Percentiles rank a stretch among this genome's conserved stretches.
Conservation (phyloP, 2,888 invertebrate species). For the Microchrysa polita region DNA sequence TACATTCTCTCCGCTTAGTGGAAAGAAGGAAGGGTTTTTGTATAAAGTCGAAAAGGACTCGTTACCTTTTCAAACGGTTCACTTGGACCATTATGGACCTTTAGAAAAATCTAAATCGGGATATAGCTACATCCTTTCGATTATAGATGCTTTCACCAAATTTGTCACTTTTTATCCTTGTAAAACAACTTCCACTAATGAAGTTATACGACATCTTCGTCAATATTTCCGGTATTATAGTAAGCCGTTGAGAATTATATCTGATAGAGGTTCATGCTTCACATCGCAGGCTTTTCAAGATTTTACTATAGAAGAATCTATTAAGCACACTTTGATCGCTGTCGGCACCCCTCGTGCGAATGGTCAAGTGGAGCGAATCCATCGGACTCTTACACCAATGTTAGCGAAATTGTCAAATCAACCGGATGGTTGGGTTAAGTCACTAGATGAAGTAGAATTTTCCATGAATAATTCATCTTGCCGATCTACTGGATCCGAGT, state of each 20-base stretch:
- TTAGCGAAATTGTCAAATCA: slow-evolving; percentile 41
- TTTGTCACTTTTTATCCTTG: not conserved
- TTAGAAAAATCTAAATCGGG: not conserved
- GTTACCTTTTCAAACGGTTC: too few species aligned
- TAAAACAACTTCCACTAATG: not conserved
- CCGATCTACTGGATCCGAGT: slow-evolving; percentile 54
- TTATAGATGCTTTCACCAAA: not conserved
- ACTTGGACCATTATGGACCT: not conserved
- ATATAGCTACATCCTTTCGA: not conserved
- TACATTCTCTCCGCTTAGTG: too few species aligned
- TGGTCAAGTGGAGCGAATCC: slow-evolving; percentile 52
- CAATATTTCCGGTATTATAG: not conserved
- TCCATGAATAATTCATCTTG: slow-evolving; percentile 54
- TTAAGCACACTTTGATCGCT: slow-evolving; percentile 36
- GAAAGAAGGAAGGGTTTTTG: too few species aligned
- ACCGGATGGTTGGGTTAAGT: slow-evolving; percentile 40
- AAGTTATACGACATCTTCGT: not conserved
- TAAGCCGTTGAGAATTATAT: not conserved
- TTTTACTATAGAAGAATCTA: slow-evolving; percentile 54
- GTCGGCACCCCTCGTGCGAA: slow-evolving; percentile 34
- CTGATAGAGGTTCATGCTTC: not conserved
- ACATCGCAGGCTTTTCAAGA: slow-evolving; percentile 52
- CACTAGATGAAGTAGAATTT: slow-evolving; percentile 52
- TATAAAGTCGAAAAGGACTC: too few species aligned
- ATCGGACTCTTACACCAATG: slow-evolving; percentile 49